Evolutionary conservation across 2,888 invertebrate genomes (phyloP).

Genomic region (Drosophila robusta): DNA sequence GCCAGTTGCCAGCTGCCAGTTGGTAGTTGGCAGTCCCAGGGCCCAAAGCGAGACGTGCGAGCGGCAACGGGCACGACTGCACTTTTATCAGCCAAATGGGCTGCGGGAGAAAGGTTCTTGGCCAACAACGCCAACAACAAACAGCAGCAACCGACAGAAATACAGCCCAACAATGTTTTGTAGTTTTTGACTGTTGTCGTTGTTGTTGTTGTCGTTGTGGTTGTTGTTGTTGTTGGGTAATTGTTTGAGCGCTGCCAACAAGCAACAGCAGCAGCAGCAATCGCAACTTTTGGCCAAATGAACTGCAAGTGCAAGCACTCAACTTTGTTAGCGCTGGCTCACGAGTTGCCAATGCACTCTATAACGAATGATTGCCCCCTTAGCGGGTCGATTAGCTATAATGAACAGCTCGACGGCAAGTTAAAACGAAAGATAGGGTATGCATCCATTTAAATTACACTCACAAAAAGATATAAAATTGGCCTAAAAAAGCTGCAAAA

Average conservation of each 20-base stretch:
- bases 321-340: slow-evolving; percentile 57
- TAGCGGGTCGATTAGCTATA: slow-evolving; percentile 16
- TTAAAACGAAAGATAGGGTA: not conserved
- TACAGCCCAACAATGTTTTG: slow-evolving; percentile 39
- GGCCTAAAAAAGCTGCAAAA: too few species aligned
- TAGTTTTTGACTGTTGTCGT: slow-evolving; percentile 40
- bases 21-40: slow-evolving; percentile 34
- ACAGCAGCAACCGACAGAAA: slow-evolving; percentile 13
- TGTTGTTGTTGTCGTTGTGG: slow-evolving; percentile 28
- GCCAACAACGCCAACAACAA: slow-evolving; percentile 26
- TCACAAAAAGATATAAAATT: not conserved
- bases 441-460: not conserved
- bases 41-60: slow-evolving; percentile 51
- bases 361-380: slow-evolving; percentile 4
- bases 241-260: slow-evolving; percentile 68
- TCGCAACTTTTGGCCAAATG: slow-evolving; percentile 73
- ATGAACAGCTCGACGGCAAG: not conserved
- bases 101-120: slow-evolving; percentile 68
- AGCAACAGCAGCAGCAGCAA: slow-evolving; percentile 46
- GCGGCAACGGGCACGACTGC: slow-evolving; percentile 51
- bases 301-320: slow-evolving; percentile 73
- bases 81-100: slow-evolving; percentile 44
- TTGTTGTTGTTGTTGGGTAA: slow-evolving; percentile 53
- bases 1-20: slow-evolving; percentile 29
- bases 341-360: slow-evolving; percentile 58